Percentiles rank a stretch among this genome's conserved stretches.
Conservation (phyloP, 2,113 vertebrate species). For the Vulpes vulpes region DNA sequence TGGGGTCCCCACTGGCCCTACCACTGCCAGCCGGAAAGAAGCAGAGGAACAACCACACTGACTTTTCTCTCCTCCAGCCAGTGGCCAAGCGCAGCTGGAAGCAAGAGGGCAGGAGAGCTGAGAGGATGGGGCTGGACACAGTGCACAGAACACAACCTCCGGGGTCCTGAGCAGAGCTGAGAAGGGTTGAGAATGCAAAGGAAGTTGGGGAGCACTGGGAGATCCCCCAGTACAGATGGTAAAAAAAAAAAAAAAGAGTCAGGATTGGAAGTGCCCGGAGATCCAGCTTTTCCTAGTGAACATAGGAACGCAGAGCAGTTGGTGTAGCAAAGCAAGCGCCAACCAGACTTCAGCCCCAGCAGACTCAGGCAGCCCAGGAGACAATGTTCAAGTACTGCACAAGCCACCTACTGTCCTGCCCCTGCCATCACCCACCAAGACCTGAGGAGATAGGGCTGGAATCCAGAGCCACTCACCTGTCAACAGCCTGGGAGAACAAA, state of each 20-base stretch:
- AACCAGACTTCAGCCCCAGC: not conserved
- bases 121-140: not conserved
- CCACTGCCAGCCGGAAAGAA: not conserved
- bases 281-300: not conserved
- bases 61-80: not conserved
- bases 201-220: not conserved
- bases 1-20: not conserved
- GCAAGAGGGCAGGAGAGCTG: not conserved
- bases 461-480: not conserved
- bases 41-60: not conserved
- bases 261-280: not conserved
- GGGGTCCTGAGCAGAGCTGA: not conserved
- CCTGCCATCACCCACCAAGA: not conserved
- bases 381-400: not conserved
- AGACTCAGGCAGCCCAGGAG: no score
- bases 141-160: not conserved
- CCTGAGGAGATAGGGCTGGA: not conserved
- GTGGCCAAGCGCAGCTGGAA: not conserved
- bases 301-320: not conserved
- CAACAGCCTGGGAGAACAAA: not conserved
- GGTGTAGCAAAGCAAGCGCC: not conserved
- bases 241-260: not conserved
- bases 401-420: not conserved
- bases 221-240: not conserved
- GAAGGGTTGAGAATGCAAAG: rapidly evolving